A percentile compares a stretch with the other conserved stretches of the same genome.
These are phyloP conservation scores for Argyrosomus regius DNA, from an alignment of 2,797 vertebrate species.

Conservation along the genomic window DNA sequence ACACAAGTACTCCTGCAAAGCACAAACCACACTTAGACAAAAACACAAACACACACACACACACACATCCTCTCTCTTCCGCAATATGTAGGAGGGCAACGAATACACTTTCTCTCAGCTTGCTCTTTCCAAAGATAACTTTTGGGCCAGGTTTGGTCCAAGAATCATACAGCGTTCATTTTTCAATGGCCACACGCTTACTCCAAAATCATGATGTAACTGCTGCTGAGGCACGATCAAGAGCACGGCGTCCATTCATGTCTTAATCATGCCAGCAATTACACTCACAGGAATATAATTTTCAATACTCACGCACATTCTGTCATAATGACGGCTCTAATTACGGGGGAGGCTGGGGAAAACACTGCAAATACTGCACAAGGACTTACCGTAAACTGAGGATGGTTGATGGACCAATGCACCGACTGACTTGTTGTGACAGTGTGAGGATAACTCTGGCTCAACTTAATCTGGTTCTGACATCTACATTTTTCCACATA, in stretches of 20 bases:
- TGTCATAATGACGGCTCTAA: constrained; percentile 74
- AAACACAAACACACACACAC: constrained; percentile 16
- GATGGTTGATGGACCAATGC: constrained; percentile 35
- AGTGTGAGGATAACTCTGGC: constrained; percentile 38
- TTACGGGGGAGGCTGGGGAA: constrained; percentile 56
- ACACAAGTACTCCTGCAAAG: constrained; percentile 57
- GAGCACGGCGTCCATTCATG: constrained; percentile 67
- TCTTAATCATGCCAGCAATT: constrained; percentile 72
- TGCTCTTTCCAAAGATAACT: constrained; percentile 74
- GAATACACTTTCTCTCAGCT: constrained; percentile 48
- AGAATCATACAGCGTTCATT: constrained; percentile 66
- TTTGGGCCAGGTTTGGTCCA: constrained; percentile 67
- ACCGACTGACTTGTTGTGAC: constrained; percentile 63
- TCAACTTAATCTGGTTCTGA: constrained; percentile 41
- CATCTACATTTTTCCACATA: constrained; percentile 43
- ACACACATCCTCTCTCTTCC: constrained; percentile 41
- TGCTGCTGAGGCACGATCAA: constrained; percentile 59
- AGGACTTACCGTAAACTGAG: constrained; percentile 41
- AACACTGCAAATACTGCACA: constrained; percentile 49
- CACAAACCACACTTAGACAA: constrained; percentile 31
- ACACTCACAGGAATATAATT: constrained; percentile 76
- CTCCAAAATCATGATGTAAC: constrained; percentile 73
- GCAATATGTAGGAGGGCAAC: constrained; percentile 61
- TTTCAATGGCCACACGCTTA: constrained; percentile 66
- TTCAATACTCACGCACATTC: constrained; percentile 76